Base-by-base conservation (phyloP, 2,888 invertebrate genomes). In the Leptopilina myrica region DNA sequence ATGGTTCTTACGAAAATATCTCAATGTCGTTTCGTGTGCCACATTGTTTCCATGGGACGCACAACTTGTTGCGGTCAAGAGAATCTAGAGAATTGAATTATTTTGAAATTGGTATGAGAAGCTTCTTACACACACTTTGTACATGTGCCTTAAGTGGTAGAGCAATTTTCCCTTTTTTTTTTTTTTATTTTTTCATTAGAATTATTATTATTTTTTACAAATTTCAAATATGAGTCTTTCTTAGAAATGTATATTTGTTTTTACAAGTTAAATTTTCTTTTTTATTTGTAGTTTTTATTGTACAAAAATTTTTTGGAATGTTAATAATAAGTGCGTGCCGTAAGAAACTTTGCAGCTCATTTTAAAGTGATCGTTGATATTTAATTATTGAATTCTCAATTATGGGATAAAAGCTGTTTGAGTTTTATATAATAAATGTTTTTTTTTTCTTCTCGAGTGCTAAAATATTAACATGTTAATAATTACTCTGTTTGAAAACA, bases 1-100 rank as follows among this genome's bases (percentile, higher is more conserved):
- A 78, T 78, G 78, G 80, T 79, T 79, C 64, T 69, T 79, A 82
- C 69, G 83, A 84, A 83, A 82, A 80, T 82, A 83, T 80, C 78
- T 82, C 79, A 77, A 80, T 77, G 81, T 81, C 69, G 67, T 73
- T 73, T 73, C 40, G 56, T 73, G 73, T 73, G 73, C 56, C 73
- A 73, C 53, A 73, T 73, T 73, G 40, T 73, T 56, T 56, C 26
- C 33, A 53, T 69, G 67, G 53, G 33, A 73, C 53, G 69, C 69
- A 73, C 53, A 73, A 49, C 69, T 73, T 53, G 69, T 69, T 73
- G 56, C 33, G 40, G 1, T 59, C 53, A 40, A 56, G 56, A 73
- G 40, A 73, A 73, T 73, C 40, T 56, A 33, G 9, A 40, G 33
- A 59, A 73, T 56, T 73, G 33, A 26, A 49, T 69, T 8, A 15